Base-by-base conservation (phyloP, 2,113 vertebrate species). In the Pachypanchax playfairii region DNA sequence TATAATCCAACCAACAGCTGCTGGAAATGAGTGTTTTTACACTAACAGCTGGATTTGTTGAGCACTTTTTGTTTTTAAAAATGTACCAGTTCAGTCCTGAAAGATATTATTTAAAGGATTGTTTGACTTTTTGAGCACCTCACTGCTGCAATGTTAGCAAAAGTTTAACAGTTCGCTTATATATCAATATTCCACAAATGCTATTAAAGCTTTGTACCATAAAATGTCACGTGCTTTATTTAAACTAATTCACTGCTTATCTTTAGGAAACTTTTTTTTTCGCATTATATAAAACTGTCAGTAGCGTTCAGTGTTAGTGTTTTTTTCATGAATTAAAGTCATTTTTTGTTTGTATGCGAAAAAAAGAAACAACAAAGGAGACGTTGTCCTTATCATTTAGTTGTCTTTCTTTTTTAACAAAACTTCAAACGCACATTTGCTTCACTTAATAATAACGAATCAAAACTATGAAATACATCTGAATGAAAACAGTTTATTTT, bases 61-160 rank as follows among this genome's bases (percentile, higher is more conserved):
- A 55, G 26, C 35, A 56, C 21, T 22, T 66, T 75, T 63, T 6
- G 17, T 28, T 50, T 3, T 38, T 13, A 15, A 26, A 26, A 10
- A 11, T 33, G 9, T 51, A 31, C 18, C 12, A 10, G 8, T 36
- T 17, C 43, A 49, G 7, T 21, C 21, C 29, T 18, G 25, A 50
- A 14, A 52, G 17, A 9, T 24, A 18, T 26, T 33, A 35, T 33
- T 57, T 24, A 39, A 20, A 20, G 6, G 17, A n/a, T 18, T 33
- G 20, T 26, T 36, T n/a, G n/a, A n/a, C n/a, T n/a, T n/a, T n/a
- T n/a, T n/a, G n/a, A n/a, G 14, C 39, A 49, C 17, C 15, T 13
- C 29, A 29, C 41, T 73, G 14, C 33, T 36, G n/a, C n/a, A n/a
- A n/a, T n/a, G n/a, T n/a, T n/a, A n/a, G n/a, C n/a, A 36, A 56